Conservation (phyloP, 2,113 vertebrate species). For the Rhadina sibilatrix region DNA sequence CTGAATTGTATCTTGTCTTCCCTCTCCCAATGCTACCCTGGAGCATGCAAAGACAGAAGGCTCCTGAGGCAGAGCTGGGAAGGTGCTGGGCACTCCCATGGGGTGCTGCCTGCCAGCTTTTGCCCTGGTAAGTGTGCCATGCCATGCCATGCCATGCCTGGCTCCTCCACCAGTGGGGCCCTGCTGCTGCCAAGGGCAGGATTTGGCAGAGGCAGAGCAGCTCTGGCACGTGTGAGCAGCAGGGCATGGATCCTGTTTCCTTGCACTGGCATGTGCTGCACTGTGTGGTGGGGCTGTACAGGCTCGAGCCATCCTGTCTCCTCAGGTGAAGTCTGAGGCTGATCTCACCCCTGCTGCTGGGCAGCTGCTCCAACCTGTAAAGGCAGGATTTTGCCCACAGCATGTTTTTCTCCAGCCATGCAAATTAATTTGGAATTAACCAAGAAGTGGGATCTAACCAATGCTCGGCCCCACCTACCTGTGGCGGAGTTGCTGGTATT, state of each 20-base stretch:
- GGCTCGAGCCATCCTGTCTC: background rate
- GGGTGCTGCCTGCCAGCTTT: background rate
- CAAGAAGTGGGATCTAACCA: background rate
- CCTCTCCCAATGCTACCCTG: background rate
- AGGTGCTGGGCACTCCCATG: background rate
- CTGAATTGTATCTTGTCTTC: fast-evolving
- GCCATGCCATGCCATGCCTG: background rate
- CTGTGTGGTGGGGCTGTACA: background rate
- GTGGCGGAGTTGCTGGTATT: background rate
- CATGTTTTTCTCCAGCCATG: background rate
- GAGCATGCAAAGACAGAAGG: fast-evolving
- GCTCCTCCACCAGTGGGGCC: fast-evolving
- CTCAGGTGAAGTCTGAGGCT: background rate
- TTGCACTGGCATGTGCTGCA: background rate
- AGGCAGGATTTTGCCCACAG: slow-evolving; percentile 23
- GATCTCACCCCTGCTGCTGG: background rate
- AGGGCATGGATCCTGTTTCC: background rate
- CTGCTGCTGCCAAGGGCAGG: background rate
- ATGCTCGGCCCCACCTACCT: background rate
- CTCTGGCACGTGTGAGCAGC: background rate
- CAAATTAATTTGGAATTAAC: slow-evolving; percentile 17
- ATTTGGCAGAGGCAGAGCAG: background rate
- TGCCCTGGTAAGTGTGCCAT: background rate
- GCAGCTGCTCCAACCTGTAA: background rate
- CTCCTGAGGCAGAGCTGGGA: background rate